These are phyloP conservation scores for Ochlodes sylvanus DNA, from an alignment of 2,888 invertebrate genomes.

Conservation along the genomic window DNA sequence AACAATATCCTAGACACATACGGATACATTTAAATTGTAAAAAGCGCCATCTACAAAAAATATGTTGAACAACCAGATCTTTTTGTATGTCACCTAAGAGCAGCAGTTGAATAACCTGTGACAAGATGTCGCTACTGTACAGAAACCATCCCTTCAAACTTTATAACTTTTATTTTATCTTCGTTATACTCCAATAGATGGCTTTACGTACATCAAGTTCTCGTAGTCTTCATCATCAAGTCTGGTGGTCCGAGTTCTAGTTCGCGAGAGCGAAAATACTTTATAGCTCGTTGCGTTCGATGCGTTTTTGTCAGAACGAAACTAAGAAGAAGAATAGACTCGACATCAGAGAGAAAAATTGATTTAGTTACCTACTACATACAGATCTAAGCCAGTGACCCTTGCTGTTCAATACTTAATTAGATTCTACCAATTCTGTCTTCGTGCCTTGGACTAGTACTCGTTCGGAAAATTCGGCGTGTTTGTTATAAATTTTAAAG, in stretches of 20 bases:
- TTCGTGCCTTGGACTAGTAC: neutral
- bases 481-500: slow-evolving; percentile 10
- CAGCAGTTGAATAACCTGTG: neutral
- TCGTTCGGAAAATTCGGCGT: neutral
- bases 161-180: neutral
- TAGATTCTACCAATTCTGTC: slow-evolving; percentile 1
- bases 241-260: too few relatives aligned
- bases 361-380: too few relatives aligned
- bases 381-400: too few relatives aligned
- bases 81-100: neutral
- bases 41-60: neutral
- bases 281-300: too few relatives aligned
- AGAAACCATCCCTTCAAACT: neutral
- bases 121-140: slow-evolving; percentile 5
- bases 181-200: neutral
- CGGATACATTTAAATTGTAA: neutral
- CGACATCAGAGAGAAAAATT: too few relatives aligned
- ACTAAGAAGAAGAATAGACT: too few relatives aligned
- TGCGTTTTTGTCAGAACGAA: too few relatives aligned
- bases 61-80: neutral
- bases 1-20: too few relatives aligned
- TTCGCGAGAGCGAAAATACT: too few relatives aligned
- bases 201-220: neutral
- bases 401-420: neutral
- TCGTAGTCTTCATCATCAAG: neutral